phyloP scores from a whole-genome alignment of 2,888 invertebrate genomes.

The Epinotia brunnichana region DNA sequence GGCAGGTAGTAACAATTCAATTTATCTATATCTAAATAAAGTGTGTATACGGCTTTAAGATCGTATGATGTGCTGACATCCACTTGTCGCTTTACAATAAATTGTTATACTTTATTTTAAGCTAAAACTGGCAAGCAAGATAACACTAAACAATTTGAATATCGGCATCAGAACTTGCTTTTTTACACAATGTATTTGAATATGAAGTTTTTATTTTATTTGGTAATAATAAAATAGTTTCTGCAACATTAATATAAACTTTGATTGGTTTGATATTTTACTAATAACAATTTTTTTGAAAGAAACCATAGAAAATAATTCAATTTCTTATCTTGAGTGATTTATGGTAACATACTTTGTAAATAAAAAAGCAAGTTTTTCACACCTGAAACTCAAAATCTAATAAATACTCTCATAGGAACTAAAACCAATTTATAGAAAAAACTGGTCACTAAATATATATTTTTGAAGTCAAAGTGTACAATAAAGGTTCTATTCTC shows the following conservation, averaged over 20 bases:
- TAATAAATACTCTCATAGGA: constrained; percentile 35
- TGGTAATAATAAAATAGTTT: not conserved
- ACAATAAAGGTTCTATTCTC: constrained; percentile 1
- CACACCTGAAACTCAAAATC: constrained; percentile 14
- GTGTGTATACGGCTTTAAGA: constrained; percentile 63
- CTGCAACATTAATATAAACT: not conserved
- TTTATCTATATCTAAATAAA: constrained; percentile 68
- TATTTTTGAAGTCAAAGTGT: constrained; percentile 11
- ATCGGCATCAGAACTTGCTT: constrained; percentile 5
- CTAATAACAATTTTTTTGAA: not conserved
- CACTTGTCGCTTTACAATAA: constrained; percentile 19
- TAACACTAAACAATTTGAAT: constrained; percentile 12
- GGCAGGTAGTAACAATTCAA: constrained; percentile 80
- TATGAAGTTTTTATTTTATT: not conserved
- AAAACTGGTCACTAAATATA: constrained; percentile 16
- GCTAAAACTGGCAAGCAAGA: constrained; percentile 54
- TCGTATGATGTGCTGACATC: constrained; percentile 50
- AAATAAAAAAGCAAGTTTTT: constrained; percentile 11
- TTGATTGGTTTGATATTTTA: too few relatives aligned
- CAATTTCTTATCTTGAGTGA: not conserved
- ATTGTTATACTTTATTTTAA: constrained; percentile 44
- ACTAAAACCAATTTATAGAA: constrained; percentile 34
- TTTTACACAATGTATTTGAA: not conserved
- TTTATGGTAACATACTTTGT: not conserved
- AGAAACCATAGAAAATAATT: not conserved